These are phyloP conservation scores for Todus mexicanus DNA, from an alignment of 2,797 vertebrate species.

Conservation along the genomic window DNA sequence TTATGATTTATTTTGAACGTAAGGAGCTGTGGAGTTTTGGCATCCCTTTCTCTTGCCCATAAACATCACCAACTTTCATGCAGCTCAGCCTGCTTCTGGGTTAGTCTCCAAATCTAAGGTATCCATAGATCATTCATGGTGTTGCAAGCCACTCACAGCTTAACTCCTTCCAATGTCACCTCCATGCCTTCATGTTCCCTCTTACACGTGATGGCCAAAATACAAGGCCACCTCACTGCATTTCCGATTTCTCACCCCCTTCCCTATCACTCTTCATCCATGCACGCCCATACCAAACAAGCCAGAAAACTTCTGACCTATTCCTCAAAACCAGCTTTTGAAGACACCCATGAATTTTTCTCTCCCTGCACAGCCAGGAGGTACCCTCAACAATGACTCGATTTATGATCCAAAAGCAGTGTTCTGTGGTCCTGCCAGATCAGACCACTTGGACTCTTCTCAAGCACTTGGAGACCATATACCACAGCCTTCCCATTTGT, in stretches of 20 bases:
- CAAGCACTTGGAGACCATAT: fast-evolving
- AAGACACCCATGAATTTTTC: not conserved
- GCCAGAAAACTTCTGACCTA: not conserved
- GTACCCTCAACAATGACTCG: not conserved
- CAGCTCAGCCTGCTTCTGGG: not conserved
- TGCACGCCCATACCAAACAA: not conserved
- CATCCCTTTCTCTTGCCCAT: not conserved
- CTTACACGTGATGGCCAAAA: fast-evolving
- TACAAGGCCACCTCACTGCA: fast-evolving
- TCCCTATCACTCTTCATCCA: not conserved
- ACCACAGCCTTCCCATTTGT: not conserved
- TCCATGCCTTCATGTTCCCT: not conserved
- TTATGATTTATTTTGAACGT: not conserved
- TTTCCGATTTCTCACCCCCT: not conserved
- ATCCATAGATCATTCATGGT: not conserved
- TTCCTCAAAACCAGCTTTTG: not conserved
- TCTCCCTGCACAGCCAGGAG: not conserved
- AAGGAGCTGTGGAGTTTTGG: too few species aligned
- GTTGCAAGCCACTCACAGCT: not conserved
- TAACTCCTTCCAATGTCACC: not conserved
- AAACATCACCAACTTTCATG: not conserved
- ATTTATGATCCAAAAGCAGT: not conserved
- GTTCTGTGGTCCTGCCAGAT: not conserved
- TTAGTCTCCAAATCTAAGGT: not conserved
- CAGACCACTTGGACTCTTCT: not conserved